Base-by-base conservation (phyloP, 1,140 invertebrate species). In the Zaprionus inermis region DNA sequence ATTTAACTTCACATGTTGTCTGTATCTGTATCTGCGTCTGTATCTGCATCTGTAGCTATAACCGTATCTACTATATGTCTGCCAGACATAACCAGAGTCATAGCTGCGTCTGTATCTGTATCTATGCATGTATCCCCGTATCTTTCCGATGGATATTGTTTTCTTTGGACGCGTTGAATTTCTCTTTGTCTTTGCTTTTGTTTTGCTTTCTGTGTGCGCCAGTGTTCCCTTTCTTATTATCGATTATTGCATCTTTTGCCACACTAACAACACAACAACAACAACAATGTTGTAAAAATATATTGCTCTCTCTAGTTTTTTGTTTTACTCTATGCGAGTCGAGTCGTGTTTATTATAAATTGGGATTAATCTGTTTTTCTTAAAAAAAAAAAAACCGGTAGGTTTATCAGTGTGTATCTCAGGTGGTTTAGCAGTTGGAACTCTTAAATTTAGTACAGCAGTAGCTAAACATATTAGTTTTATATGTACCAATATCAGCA, bases 161-260 rank as follows among this genome's bases (percentile, higher is more conserved):
- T 81, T 73, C 58, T 73, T 79, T 69, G 36, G 65, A 66, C 72
- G 66, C 76, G 38, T 83, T 80, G 73, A 75, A 88, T 86, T 86
- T 79, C 79, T 76, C 51, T 68, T 78, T 68, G 64, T 57, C 58
- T 51, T 78, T 75, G 59, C 54, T 66, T 56, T 67, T 24, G 12
- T 68, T 71, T 57, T 70, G 41, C n/a, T 64, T 70, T 52, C 55
- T 73, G 44, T 73, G 56, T 5, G 38, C 34, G 34, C 34, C 52
- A 49, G 59, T 55, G 49, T 80, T 81, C 16, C 44, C 54, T 72
- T 82, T 70, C 58, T 56, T 38, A 83, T 78, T 88, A 88, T 89
- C 83, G 83, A 88, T 88, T 89, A 83, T 78, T 83, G 79, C 84
- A 88, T 88, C 83, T 80, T 57, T 57, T 60, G 72, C 55, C 64